Evolutionary conservation across 2,888 invertebrate genomes (phyloP), one percentile per base, ranked within the genome.

Genomic region (Synergus umbraculus): DNA sequence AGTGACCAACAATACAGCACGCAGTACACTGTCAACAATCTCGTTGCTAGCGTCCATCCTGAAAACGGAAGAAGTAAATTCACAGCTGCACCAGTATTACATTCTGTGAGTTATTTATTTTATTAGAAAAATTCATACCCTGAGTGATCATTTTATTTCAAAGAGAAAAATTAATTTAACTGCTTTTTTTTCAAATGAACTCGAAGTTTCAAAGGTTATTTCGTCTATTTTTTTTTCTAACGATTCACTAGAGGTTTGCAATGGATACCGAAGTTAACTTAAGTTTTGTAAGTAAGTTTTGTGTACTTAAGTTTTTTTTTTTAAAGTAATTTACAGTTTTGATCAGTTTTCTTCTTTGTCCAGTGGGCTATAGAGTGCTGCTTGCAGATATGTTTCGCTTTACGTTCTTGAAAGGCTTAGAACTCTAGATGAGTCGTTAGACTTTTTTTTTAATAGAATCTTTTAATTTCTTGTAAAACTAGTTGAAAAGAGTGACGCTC

Each of bases 61-160:
- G 91, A 91, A 76, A 91, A 91, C 66, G 91, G 91, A 77, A 87
- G 91, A 49, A 91, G 87, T 67, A 91, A 91, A 84, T 91, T 91
- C 77, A 89, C 91, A n/a, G 87, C 91, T 54, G 89, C 90, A 60
- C 89, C 91, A 46, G 90, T 90, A 76, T 83, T 91, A 81, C 91
- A 91, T 85, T 88, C 91, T 85, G 91, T 91, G 85, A 90, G 86
- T 86, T 82, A 79, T 78, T 79, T 18, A n/a, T 66, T 12, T 10
- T 43, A 18, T n/a, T 66, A 37, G 7, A 41, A 5, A 18, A 65
- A 54, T 65, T 37, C 18, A 12, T 60, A 15, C 69, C 29, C 18
- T 18, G 13, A 43, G 67, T 18, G 13, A 43, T 37, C 46, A 67
- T 22, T 60, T 60, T 18, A 15, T 29, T 10, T 63, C 29, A 63